A percentile compares a stretch with the other conserved stretches of the same genome.
Evolutionary conservation across 2,888 invertebrate genomes (phyloP).

Genomic region (Megalurothrips usitatus): DNA sequence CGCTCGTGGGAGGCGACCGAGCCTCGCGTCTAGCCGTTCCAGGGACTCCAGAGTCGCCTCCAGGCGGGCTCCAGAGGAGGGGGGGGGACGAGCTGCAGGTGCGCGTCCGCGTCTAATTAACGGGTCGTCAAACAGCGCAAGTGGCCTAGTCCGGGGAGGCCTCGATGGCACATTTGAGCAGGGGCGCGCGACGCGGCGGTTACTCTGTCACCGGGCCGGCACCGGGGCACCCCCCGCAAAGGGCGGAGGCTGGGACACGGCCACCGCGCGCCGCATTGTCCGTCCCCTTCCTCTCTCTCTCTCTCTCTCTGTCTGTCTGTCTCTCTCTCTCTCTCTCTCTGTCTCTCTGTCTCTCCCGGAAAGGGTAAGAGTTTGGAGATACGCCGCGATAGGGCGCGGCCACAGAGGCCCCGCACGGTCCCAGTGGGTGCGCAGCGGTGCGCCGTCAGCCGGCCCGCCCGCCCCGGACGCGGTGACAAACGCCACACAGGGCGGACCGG

Average conservation of each 20-base stretch:
- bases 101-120: background rate
- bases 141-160: background rate
- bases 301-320: too few species aligned
- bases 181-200: background rate
- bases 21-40: too few species aligned
- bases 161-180: conserved; percentile 14
- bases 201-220: background rate
- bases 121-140: background rate
- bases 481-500: background rate
- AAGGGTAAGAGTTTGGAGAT: too few species aligned
- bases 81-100: too few species aligned
- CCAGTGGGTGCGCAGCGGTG: background rate
- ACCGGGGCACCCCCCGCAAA: background rate
- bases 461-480: background rate
- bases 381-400: too few species aligned
- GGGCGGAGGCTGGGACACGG: background rate
- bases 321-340: too few species aligned
- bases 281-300: too few species aligned
- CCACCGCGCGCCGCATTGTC: background rate
- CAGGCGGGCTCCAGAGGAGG: too few species aligned
- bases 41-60: too few species aligned
- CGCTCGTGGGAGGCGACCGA: background rate
- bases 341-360: too few species aligned
- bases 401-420: too few species aligned
- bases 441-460: background rate